Evolutionary conservation across 2,797 vertebrate species (phyloP).

Genomic region (Coreius guichenoti): DNA sequence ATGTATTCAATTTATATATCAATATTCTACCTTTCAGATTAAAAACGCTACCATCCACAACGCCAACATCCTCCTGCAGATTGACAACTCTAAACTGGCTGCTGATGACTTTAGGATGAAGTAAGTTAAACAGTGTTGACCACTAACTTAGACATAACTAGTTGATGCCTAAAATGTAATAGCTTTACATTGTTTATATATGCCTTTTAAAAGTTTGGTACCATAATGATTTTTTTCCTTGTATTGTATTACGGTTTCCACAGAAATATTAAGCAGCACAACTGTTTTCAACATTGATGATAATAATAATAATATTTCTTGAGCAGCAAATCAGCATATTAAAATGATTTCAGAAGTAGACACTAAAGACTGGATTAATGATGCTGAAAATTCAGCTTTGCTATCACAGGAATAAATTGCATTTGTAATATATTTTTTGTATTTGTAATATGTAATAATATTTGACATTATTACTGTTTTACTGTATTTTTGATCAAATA

Average conservation of each 20-base stretch:
- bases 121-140: constrained; percentile 71
- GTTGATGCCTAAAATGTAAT: background rate
- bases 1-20: background rate
- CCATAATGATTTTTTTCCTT: background rate
- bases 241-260: background rate
- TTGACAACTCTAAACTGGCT: constrained; percentile 91
- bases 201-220: background rate
- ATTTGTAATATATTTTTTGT: background rate
- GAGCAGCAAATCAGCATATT: background rate
- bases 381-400: background rate
- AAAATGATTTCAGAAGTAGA: background rate
- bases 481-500: background rate
- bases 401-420: background rate
- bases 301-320: background rate
- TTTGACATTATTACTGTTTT: background rate
- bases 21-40: constrained; percentile 73
- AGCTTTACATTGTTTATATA: background rate
- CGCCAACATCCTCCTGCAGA: constrained; percentile 86
- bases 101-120: constrained; percentile 91
- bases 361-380: background rate
- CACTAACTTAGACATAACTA: background rate
- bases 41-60: constrained; percentile 77
- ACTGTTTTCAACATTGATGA: background rate
- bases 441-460: no score
- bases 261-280: background rate